A percentile compares a stretch with the other conserved stretches of the same genome.
Conservation (phyloP, 2,113 vertebrate species). For the Gracilinanus agilis region DNA sequence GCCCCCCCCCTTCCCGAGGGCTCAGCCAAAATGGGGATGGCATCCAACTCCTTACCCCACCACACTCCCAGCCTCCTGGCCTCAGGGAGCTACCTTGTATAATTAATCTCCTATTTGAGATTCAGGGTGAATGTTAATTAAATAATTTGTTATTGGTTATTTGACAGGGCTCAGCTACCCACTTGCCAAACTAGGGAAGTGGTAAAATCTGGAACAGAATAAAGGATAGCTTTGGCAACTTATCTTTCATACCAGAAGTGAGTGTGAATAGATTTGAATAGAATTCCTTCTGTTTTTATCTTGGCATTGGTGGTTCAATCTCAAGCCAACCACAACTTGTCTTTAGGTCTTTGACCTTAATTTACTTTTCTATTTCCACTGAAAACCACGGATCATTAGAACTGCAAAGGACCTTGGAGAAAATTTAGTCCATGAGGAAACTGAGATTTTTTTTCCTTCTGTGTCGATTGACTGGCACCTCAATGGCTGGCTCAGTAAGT, state of each 20-base stretch:
- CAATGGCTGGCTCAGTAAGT: neutral
- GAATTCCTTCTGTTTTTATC: neutral
- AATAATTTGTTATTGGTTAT: constrained; percentile 36
- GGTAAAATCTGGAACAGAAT: constrained; percentile 19
- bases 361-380: neutral
- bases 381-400: neutral
- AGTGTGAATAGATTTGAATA: neutral
- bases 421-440: neutral
- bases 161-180: neutral
- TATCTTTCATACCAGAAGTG: neutral
- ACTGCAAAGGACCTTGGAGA: neutral
- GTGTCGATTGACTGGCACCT: neutral
- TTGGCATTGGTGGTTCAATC: neutral
- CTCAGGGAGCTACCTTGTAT: neutral
- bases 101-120: constrained; percentile 41
- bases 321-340: neutral
- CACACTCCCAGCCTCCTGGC: neutral
- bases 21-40: rapidly evolving
- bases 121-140: neutral
- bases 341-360: neutral
- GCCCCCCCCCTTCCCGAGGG: rapidly evolving
- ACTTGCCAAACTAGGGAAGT: neutral
- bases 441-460: neutral
- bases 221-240: neutral
- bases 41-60: neutral